Evolutionary conservation across 2,888 invertebrate species (phyloP).

Genomic region (Caenorhabditis zanzibari): DNA sequence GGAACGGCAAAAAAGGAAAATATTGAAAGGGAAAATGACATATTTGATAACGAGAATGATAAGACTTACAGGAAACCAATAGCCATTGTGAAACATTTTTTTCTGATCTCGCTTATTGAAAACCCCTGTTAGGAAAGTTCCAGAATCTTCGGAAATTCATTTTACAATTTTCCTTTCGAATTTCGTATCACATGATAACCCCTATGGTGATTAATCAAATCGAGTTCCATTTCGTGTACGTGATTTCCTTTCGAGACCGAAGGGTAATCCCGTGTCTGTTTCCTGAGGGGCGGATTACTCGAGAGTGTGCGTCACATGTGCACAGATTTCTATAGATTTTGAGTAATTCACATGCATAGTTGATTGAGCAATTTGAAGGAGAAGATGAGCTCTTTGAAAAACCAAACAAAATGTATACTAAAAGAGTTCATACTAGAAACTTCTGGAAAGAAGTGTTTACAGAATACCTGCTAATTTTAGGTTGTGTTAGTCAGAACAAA

Average conservation of each 20-base stretch:
- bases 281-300: slow-evolving; percentile 18
- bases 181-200: background rate
- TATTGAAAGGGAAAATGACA: background rate
- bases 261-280: slow-evolving; percentile 29
- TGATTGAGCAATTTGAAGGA: background rate
- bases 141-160: too few relatives aligned
- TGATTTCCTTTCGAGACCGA: slow-evolving; percentile 26
- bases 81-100: too few relatives aligned
- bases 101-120: too few relatives aligned
- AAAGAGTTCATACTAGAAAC: background rate
- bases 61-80: background rate
- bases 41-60: background rate
- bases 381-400: background rate
- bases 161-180: too few relatives aligned
- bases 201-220: slow-evolving; percentile 9
- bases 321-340: background rate
- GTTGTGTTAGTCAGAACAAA: too few relatives aligned
- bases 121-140: too few relatives aligned
- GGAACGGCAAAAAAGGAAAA: background rate
- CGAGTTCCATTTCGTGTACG: background rate
- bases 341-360: background rate
- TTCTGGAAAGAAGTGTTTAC: too few relatives aligned
- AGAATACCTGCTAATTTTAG: too few relatives aligned
- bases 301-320: slow-evolving; percentile 13
- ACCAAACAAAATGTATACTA: background rate